Evolutionary conservation across 2,797 vertebrate genomes (phyloP).

Genomic region (Trematomus bernacchii): DNA sequence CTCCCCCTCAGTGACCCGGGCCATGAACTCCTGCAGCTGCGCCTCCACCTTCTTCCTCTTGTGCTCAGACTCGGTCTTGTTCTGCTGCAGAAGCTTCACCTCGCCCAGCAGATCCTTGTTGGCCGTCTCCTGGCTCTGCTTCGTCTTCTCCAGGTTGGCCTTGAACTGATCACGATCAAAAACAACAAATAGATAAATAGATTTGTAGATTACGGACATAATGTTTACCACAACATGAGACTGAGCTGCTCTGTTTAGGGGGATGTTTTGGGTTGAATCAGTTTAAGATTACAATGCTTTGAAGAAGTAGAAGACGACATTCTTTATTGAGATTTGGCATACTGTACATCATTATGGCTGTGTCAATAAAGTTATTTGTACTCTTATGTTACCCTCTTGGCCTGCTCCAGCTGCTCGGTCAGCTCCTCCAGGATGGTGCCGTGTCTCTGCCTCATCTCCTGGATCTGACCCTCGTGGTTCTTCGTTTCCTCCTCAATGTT

Average conservation of each 20-base stretch:
- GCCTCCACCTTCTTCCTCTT: constrained; percentile 97
- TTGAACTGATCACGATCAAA: constrained; percentile 88
- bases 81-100: constrained; percentile 95
- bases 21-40: constrained; percentile 93
- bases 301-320: too few species aligned
- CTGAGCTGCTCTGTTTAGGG: too few species aligned
- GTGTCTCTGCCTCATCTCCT: constrained; percentile 96
- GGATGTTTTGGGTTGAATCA: too few species aligned
- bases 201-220: too few species aligned
- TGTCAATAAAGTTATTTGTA: too few species aligned
- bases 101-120: constrained; percentile 95
- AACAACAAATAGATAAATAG: neutral
- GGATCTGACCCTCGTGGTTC: constrained; percentile 96
- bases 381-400: constrained; percentile 91
- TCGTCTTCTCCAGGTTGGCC: constrained; percentile 96
- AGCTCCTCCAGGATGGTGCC: constrained; percentile 90
- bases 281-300: too few species aligned
- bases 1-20: constrained; percentile 92
- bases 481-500: constrained; percentile 96
- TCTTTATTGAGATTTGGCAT: too few species aligned
- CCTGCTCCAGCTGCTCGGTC: constrained; percentile 93
- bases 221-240: too few species aligned
- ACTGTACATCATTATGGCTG: too few species aligned
- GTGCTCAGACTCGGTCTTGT: constrained; percentile 94
- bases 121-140: constrained; percentile 94